These are phyloP conservation scores for Orchesella cincta DNA, from an alignment of 1,140 invertebrate genomes.

Conservation along the genomic window DNA sequence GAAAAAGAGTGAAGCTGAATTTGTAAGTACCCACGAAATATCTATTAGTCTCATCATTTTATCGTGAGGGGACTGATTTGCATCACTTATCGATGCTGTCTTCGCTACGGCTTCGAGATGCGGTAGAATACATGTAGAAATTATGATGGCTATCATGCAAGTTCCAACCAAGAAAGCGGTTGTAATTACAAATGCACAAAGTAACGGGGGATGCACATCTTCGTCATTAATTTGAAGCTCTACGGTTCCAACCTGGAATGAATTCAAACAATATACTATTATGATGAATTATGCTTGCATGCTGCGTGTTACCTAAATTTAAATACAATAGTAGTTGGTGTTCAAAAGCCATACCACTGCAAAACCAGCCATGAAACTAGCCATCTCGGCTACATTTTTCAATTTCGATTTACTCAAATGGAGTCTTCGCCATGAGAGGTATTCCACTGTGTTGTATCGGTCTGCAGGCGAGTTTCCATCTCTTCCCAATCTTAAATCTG, in stretches of 20 bases:
- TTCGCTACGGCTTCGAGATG: slow-evolving; percentile 53
- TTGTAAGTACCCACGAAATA: slow-evolving; percentile 47
- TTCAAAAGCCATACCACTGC: slow-evolving; percentile 47
- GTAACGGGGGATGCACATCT: slow-evolving; percentile 36
- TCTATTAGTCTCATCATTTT: slow-evolving; percentile 43
- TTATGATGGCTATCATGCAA: slow-evolving; percentile 68
- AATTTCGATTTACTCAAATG: slow-evolving; percentile 49
- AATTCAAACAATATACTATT: neutral
- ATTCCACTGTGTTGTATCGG: slow-evolving; percentile 24
- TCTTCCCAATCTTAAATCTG: neutral
- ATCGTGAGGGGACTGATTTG: slow-evolving; percentile 46
- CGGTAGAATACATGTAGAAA: slow-evolving; percentile 67
- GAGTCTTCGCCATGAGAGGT: slow-evolving; percentile 46
- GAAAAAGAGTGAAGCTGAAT: slow-evolving; percentile 44
- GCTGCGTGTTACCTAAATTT: neutral
- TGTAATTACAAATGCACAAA: slow-evolving; percentile 43
- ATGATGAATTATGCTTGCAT: neutral
- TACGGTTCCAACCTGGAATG: slow-evolving; percentile 45
- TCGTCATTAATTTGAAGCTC: slow-evolving; percentile 50
- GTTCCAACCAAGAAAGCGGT: slow-evolving; percentile 54
- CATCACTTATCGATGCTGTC: slow-evolving; percentile 37
- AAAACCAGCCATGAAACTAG: slow-evolving; percentile 44
- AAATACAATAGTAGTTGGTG: too few relatives aligned
- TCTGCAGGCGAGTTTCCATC: neutral
- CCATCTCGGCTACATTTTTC: slow-evolving; percentile 43